phyloP scores from a whole-genome alignment of 2,113 vertebrate genomes.

The Columba janthina region DNA sequence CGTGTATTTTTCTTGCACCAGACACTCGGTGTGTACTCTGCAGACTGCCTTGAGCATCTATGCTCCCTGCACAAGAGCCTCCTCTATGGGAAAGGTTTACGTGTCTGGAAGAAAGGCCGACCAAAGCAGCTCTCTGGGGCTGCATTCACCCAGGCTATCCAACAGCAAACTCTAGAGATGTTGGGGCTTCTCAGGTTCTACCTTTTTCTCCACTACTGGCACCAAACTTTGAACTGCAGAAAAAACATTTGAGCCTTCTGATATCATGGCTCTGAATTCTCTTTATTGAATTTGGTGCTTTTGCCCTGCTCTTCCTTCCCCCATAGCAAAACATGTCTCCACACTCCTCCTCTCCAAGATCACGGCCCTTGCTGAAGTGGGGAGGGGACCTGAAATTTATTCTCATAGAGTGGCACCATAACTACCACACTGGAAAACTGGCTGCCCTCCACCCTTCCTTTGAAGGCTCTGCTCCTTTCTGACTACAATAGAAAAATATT shows the following conservation, averaged over 20 bases:
- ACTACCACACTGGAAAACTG: not conserved
- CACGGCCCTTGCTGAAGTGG: not conserved
- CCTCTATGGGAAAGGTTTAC: not conserved
- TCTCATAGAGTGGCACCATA: not conserved
- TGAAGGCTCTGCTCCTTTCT: not conserved
- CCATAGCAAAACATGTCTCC: not conserved
- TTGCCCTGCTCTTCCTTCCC: not conserved
- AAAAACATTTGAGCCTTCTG: rapidly evolving
- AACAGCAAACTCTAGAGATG: not conserved
- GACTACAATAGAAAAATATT: not conserved
- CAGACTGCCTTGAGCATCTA: not conserved
- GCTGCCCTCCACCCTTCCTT: not conserved
- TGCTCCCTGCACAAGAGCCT: rapidly evolving
- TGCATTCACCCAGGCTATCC: not conserved
- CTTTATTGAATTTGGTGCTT: not conserved
- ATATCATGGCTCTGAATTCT: not conserved
- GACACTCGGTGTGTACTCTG: not conserved
- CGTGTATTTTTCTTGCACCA: not conserved
- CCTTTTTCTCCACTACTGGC: not conserved
- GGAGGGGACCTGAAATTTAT: not conserved
- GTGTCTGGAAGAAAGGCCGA: not conserved
- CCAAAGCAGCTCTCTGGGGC: not conserved
- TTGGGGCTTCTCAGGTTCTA: not conserved
- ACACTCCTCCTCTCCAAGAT: not conserved
- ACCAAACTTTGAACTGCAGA: not conserved